A percentile compares a stretch with the other conserved stretches of the same genome.
Conservation (phyloP, 2,888 invertebrate species). For the Boloria selene region DNA sequence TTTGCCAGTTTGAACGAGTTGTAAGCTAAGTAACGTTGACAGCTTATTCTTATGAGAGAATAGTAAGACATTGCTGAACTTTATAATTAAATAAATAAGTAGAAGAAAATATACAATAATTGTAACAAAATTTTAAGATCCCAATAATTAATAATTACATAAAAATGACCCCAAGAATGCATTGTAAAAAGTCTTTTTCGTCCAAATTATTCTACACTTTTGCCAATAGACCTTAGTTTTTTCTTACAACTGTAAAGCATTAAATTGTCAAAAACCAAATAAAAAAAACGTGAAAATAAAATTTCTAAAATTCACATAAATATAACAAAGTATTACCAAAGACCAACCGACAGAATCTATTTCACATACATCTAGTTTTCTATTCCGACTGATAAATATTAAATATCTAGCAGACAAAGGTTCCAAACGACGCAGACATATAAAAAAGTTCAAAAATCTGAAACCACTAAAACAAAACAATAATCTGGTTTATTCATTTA, state of each 20-base stretch:
- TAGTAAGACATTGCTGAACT: slow-evolving; percentile 16
- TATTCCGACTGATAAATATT: slow-evolving; percentile 10
- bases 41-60: slow-evolving; percentile 28
- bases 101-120: too few species aligned
- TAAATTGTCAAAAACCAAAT: too few species aligned
- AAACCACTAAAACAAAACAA: slow-evolving; percentile 62
- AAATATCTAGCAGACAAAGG: slow-evolving; percentile 12
- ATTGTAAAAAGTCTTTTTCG: too few species aligned
- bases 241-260: too few species aligned
- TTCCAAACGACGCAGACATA: slow-evolving; percentile 27
- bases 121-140: too few species aligned
- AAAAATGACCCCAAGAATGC: too few species aligned
- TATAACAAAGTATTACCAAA: too few species aligned
- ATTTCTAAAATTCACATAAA: too few species aligned
- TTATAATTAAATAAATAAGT: background rate
- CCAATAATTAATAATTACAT: too few species aligned
- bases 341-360: background rate
- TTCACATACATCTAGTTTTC: slow-evolving; percentile 13
- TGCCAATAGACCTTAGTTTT: too few species aligned
- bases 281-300: too few species aligned
- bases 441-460: slow-evolving; percentile 44
- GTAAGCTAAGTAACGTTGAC: slow-evolving; percentile 32
- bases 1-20: slow-evolving; percentile 36
- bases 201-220: too few species aligned
- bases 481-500: slow-evolving; percentile 71